These are phyloP conservation scores for Homalodisca vitripennis DNA, from an alignment of 1,140 invertebrate genomes.

Conservation along the genomic window DNA sequence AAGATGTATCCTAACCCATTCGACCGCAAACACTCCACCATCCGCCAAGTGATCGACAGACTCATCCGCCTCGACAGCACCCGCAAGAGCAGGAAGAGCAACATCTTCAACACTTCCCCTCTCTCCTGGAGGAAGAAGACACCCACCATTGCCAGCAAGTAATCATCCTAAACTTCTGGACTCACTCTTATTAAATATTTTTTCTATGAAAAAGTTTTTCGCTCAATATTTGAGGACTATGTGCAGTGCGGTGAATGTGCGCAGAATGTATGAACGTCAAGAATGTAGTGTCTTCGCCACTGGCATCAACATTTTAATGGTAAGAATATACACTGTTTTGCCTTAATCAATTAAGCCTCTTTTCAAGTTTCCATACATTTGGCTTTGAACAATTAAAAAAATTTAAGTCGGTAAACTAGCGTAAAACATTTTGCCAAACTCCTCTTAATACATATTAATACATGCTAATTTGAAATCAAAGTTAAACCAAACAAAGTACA, in stretches of 20 bases:
- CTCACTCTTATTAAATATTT: not conserved
- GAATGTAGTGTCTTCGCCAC: too few species aligned
- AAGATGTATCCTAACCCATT: constrained; percentile 72
- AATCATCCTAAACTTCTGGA: not conserved
- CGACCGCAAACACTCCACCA: constrained; percentile 68
- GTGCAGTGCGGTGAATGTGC: not conserved
- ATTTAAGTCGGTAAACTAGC: too few species aligned
- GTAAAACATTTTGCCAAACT: too few species aligned
- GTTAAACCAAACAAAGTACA: too few species aligned
- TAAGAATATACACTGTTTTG: too few species aligned
- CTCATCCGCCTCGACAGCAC: constrained; percentile 49
- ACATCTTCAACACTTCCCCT: constrained; percentile 6
- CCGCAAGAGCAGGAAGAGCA: constrained; percentile 33
- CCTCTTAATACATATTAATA: too few species aligned
- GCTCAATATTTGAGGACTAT: constrained; percentile 30
- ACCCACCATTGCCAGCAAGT: not conserved
- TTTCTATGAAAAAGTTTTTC: constrained; percentile 24
- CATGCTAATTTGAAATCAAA: too few species aligned
- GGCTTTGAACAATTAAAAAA: too few species aligned
- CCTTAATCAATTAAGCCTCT: too few species aligned
- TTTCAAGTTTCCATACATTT: too few species aligned
- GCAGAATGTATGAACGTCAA: too few species aligned
- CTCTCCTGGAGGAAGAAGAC: constrained; percentile 31
- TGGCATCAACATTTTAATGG: too few species aligned
- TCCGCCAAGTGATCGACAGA: constrained; percentile 64